Evolutionary conservation across 2,113 vertebrate genomes (phyloP), one percentile per base, ranked within the genome.

Genomic region (Platycercus adscitus): DNA sequence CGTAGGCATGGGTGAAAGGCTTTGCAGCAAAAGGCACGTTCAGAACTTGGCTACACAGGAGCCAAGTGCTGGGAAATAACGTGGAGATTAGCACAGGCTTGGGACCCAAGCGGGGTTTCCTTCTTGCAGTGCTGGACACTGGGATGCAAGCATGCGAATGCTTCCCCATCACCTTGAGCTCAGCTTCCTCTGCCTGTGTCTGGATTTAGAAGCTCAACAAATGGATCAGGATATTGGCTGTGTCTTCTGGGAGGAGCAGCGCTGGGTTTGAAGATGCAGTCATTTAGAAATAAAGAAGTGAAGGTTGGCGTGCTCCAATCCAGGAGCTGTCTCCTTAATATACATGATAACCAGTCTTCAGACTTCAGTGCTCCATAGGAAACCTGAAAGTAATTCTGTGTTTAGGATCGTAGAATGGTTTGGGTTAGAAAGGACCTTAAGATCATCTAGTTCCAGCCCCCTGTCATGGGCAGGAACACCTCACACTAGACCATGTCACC

Each of bases 41-140:
- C 13, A 69, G 75, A 43, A 6, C 39, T 56, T 47, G 49, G 31
- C 53, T 61, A 6, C 13, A 6, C 7, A 24, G 60, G 52, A 81
- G n/a, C 75, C 24, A 7, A 39, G 29, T 0, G 0, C 49, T 0
- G 0, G 56, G 87, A 56, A 81, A 46, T 37, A 44, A n/a, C 0
- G 0, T 4, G 4, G 24, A 0, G 8, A 46, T 81, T 8, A 65
- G 12, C 2, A 2, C 44, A 29, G 37, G 17, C 18, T 25, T 46
- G 75, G 23, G 66, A 41, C 55, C 50, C 55, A 24, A 49, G 29
- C 23, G 17, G 72, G 71, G 23, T 52, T 76, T 61, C 28, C 78
- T 20, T 7, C 14, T 60, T 76, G 41, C 56, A 43, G 15, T 12
- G 26, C 19, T 88, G 89, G 65, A 33, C 75, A 17, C 44, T 35